phyloP scores from a whole-genome alignment of 2,888 invertebrate genomes.

The Dorcus parallelipipedus region DNA sequence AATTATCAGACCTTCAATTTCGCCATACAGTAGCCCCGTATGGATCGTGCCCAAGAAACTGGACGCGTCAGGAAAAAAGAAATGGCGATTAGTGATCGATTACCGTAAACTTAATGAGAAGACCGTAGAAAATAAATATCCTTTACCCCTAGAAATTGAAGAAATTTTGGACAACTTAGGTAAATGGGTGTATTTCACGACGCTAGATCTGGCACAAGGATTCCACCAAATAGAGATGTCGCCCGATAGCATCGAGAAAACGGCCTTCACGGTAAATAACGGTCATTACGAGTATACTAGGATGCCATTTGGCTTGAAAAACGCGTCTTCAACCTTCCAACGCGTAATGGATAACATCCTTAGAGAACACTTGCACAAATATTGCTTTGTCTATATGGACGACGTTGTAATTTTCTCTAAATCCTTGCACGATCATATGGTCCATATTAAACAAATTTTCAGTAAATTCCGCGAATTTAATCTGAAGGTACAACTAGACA shows the following conservation, averaged over 20 bases:
- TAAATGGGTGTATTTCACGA: slow-evolving; percentile 18
- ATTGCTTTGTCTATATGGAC: slow-evolving; percentile 17
- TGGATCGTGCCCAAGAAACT: slow-evolving; percentile 29
- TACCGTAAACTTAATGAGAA: slow-evolving; percentile 30
- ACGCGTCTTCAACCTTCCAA: too few relatives aligned
- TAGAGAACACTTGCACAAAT: slow-evolving; percentile 12
- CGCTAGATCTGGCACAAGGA: too few relatives aligned
- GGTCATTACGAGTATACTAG: too few relatives aligned
- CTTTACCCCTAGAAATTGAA: too few relatives aligned
- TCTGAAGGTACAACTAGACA: slow-evolving; percentile 1
- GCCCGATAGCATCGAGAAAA: too few relatives aligned
- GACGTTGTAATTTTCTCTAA: slow-evolving; percentile 11
- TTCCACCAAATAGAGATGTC: too few relatives aligned
- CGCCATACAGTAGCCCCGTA: slow-evolving; percentile 13
- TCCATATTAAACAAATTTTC: slow-evolving; percentile 14
- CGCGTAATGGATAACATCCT: too few relatives aligned
- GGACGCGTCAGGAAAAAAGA: slow-evolving; percentile 26
- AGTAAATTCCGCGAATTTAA: slow-evolving; percentile 10
- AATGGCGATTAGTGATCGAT: slow-evolving; percentile 27
- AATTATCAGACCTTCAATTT: slow-evolving; percentile 24
- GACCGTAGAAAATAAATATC: slow-evolving; percentile 33
- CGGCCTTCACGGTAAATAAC: too few relatives aligned
- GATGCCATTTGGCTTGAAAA: too few relatives aligned
- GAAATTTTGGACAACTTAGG: slow-evolving; percentile 37
- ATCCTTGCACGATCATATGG: slow-evolving; percentile 12